Evolutionary conservation across 1,140 invertebrate species (phyloP), one percentile per base, ranked within the genome.

Genomic region (Drosophila triauraria): DNA sequence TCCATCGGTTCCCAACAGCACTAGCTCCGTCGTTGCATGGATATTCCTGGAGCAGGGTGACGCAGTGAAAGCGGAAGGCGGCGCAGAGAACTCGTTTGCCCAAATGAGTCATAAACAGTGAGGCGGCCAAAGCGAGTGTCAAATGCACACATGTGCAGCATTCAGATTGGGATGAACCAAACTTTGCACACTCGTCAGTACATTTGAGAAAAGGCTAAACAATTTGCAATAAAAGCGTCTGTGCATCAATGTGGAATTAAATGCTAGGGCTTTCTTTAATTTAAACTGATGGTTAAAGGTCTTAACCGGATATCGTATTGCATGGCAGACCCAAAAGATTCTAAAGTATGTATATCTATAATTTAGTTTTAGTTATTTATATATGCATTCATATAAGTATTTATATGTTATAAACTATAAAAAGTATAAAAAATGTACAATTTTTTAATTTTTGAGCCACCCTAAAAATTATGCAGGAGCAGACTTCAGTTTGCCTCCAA

Each of bases 61-160:
- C 20, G 53, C 53, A 25, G 20, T 40, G 15, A 50, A 60, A 35
- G n/a, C 8, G 25, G 30, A 23, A 15, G 25, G 25, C 20, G 23
- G 30, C 8, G 27, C 13, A 40, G 47, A 79, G 78, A 78, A 69
- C 84, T 87, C 76, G 79, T 88, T 83, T 78, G 58, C 80, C 80
- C 84, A 88, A 87, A 87, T 87, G 84, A 87, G 80, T 87, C 84
- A 87, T 87, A 87, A 88, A 80, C 77, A 87, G 63, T 42, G 50
- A 82, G 65, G 65, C 61, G 75, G 70, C 78, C 83, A 77, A 64
- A 61, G 57, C 62, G 64, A 68, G 75, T 76, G 65, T 74, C 51
- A 85, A 80, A 68, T 54, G 62, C 67, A 64, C 63, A 63, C 53
- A 80, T 78, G 81, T 83, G 83, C 80, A 67, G 64, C 72, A 56